Evolutionary conservation across 1,140 invertebrate species (phyloP).

Genomic region (Cardiocondyla obscurior): DNA sequence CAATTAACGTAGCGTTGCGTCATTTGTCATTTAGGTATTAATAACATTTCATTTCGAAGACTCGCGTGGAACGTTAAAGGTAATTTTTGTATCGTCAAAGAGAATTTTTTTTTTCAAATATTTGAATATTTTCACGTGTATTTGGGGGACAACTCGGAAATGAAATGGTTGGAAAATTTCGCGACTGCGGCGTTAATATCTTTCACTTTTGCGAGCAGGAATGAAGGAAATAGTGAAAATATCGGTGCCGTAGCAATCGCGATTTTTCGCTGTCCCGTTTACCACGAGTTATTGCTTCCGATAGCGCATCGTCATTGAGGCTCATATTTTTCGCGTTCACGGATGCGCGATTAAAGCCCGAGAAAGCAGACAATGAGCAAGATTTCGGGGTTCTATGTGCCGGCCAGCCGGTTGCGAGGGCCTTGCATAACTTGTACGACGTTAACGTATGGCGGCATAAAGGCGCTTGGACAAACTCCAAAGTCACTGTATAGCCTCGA

Average conservation of each 20-base stretch:
- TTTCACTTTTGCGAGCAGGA: constrained; percentile 25
- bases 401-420: constrained; percentile 33
- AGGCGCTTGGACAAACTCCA: constrained; percentile 71
- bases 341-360: constrained; percentile 71
- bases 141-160: not conserved
- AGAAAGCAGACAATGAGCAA: constrained; percentile 67
- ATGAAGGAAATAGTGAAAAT: constrained; percentile 39
- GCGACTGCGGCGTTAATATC: constrained; percentile 23
- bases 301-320: constrained; percentile 70
- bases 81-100: not conserved
- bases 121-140: not conserved
- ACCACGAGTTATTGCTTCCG: constrained; percentile 74
- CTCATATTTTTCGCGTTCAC: constrained; percentile 74
- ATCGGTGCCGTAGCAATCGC: constrained; percentile 22
- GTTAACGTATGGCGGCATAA: not conserved
- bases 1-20: too few species aligned
- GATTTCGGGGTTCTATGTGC: constrained; percentile 63
- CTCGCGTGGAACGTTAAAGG: not conserved
- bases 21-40: too few species aligned
- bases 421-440: constrained; percentile 49
- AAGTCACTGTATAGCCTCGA: constrained; percentile 72
- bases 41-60: too few species aligned
- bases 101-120: not conserved
- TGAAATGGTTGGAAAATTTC: constrained; percentile 14
- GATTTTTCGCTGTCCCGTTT: constrained; percentile 34